These are phyloP conservation scores for Diabrotica undecimpunctata DNA, from an alignment of 1,140 invertebrate species.

Conservation along the genomic window DNA sequence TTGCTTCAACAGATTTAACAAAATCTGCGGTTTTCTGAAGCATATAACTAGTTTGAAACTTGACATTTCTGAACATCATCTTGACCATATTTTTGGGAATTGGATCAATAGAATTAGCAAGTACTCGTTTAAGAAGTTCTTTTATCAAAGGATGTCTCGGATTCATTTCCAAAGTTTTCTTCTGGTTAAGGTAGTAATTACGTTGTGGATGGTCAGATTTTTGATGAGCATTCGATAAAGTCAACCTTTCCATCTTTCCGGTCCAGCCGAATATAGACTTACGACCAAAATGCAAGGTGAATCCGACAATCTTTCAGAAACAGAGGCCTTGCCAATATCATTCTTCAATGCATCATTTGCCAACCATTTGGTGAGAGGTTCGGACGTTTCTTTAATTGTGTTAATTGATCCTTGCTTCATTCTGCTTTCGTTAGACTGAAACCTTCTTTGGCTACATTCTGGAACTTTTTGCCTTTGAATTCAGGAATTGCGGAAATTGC, in stretches of 20 bases:
- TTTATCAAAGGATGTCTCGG: constrained; percentile 94
- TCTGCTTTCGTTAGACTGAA: constrained; percentile 83
- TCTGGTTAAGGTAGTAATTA: constrained; percentile 90
- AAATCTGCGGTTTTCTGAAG: constrained; percentile 83
- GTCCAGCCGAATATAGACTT: constrained; percentile 96
- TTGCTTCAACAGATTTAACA: constrained; percentile 80
- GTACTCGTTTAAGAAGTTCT: constrained; percentile 82
- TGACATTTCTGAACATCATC: constrained; percentile 79
- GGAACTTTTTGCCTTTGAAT: constrained; percentile 99
- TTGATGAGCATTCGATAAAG: constrained; percentile 94
- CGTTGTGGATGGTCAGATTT: constrained; percentile 91
- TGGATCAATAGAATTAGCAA: constrained; percentile 73
- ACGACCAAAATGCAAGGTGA: constrained; percentile 97
- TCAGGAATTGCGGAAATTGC: constrained; percentile 95
- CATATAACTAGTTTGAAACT: constrained; percentile 84
- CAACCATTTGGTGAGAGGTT: constrained; percentile 91
- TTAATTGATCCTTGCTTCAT: constrained; percentile 77
- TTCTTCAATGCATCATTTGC: constrained; percentile 82
- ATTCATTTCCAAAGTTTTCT: constrained; percentile 98
- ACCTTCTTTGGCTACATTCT: constrained; percentile 99
- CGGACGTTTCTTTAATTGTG: constrained; percentile 78
- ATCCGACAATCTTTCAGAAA: constrained; percentile 82
- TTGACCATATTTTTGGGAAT: constrained; percentile 82
- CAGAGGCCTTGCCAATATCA: constrained; percentile 74
- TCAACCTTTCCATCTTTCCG: constrained; percentile 98